These are phyloP conservation scores for Picathartes gymnocephalus DNA, from an alignment of 2,113 vertebrate genomes.

Conservation along the genomic window DNA sequence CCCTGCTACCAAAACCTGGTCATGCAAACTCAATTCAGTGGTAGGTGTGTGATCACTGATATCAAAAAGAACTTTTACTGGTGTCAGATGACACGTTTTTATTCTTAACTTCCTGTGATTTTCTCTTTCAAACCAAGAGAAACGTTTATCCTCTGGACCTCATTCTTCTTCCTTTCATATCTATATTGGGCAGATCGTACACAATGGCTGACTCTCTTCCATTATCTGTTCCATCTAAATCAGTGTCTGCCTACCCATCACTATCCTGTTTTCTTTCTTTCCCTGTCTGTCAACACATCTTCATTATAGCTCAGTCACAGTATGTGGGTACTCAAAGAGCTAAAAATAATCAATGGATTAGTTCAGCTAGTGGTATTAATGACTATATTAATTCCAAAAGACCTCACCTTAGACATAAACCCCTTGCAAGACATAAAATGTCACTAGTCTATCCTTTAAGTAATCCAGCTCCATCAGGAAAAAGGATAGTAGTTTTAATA, in stretches of 20 bases:
- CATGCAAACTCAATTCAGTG: background rate
- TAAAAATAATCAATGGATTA: background rate
- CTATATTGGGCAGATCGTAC: background rate
- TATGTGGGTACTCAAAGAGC: background rate
- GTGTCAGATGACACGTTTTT: background rate
- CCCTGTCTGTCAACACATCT: background rate
- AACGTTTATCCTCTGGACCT: background rate
- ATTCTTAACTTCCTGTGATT: background rate
- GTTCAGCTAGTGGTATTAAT: background rate
- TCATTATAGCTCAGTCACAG: background rate
- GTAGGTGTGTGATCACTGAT: background rate
- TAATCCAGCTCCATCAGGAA: constrained; percentile 62
- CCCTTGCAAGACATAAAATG: constrained; percentile 45
- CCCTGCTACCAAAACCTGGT: background rate
- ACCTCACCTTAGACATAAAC: constrained; percentile 43
- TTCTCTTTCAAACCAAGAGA: background rate
- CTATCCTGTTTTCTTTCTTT: background rate
- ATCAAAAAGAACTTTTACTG: background rate
- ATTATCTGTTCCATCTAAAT: background rate
- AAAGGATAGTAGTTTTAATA: constrained; percentile 72
- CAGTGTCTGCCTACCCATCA: background rate
- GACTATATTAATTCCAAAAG: constrained; percentile 31
- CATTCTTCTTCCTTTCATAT: background rate
- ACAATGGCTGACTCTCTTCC: background rate
- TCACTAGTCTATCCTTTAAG: constrained; percentile 44